A percentile compares a stretch with the other conserved stretches of the same genome.
phyloP scores from a whole-genome alignment of 2,888 invertebrate genomes.

The Rosalia funebris region DNA sequence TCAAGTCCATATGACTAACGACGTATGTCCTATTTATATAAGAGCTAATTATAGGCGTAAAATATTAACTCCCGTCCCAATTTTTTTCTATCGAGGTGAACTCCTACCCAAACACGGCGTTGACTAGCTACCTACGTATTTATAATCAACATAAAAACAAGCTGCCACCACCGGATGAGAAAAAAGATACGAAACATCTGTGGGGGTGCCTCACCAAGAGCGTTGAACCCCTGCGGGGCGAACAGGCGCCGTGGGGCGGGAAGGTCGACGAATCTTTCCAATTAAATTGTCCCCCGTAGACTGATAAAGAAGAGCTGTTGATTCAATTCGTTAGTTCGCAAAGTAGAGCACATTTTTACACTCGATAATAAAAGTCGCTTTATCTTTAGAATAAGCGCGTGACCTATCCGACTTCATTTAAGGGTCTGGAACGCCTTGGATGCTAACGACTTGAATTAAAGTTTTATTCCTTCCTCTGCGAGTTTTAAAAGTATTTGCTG shows the following conservation, averaged over 20 bases:
- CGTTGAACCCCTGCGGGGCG: slow-evolving; percentile 36
- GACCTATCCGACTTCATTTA: slow-evolving; percentile 11
- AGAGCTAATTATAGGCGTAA: too few species aligned
- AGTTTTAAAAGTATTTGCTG: too few species aligned
- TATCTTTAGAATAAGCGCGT: slow-evolving; percentile 12
- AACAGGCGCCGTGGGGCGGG: slow-evolving; percentile 14
- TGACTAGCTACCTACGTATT: slow-evolving; percentile 17
- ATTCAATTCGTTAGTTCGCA: slow-evolving; percentile 25
- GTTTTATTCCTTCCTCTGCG: background rate
- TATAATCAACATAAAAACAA: slow-evolving; percentile 28
- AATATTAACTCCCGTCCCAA: too few species aligned
- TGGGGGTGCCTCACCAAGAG: slow-evolving; percentile 35
- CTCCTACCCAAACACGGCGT: slow-evolving; percentile 14
- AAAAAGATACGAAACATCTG: slow-evolving; percentile 49
- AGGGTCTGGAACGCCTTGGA: background rate
- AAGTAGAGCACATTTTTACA: slow-evolving; percentile 20
- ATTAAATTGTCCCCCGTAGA: slow-evolving; percentile 33
- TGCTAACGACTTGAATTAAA: slow-evolving; percentile 8
- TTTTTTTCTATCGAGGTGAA: too few species aligned
- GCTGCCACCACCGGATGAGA: slow-evolving; percentile 41
- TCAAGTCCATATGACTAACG: too few species aligned
- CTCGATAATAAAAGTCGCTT: slow-evolving; percentile 23
- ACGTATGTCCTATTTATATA: too few species aligned
- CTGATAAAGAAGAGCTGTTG: slow-evolving; percentile 31
- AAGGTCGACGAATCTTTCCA: slow-evolving; percentile 28